phyloP scores from a whole-genome alignment of 2,797 vertebrate species.

The Eulemur coronatus region DNA sequence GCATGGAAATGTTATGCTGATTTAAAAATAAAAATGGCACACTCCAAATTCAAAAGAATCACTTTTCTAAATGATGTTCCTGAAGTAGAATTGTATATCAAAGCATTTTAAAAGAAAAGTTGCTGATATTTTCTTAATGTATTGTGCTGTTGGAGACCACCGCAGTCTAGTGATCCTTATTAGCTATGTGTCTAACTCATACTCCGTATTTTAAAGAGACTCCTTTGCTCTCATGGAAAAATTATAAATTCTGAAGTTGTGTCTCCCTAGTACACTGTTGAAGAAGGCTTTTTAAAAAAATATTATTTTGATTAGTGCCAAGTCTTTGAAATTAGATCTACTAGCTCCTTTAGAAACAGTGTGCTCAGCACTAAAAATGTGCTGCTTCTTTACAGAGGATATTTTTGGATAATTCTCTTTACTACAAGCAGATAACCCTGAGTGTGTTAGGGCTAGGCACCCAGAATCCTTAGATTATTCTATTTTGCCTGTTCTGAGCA shows the following conservation, averaged over 20 bases:
- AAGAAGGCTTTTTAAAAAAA: background rate
- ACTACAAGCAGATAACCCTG: background rate
- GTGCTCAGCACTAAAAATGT: background rate
- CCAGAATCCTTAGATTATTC: background rate
- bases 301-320: background rate
- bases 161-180: background rate
- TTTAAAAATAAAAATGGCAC: background rate
- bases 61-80: background rate
- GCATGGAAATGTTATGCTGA: background rate
- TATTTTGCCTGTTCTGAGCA: background rate
- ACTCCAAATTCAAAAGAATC: background rate
- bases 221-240: background rate
- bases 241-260: background rate
- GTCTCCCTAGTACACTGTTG: background rate
- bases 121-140: background rate
- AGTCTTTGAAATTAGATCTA: background rate
- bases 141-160: background rate
- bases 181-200: background rate
- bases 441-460: background rate
- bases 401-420: background rate
- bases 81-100: background rate
- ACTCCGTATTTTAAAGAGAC: background rate
- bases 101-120: background rate
- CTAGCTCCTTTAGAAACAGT: background rate
- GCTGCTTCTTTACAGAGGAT: background rate